Conservation (phyloP, 2,113 vertebrate species). For the Brachyistius frenatus region DNA sequence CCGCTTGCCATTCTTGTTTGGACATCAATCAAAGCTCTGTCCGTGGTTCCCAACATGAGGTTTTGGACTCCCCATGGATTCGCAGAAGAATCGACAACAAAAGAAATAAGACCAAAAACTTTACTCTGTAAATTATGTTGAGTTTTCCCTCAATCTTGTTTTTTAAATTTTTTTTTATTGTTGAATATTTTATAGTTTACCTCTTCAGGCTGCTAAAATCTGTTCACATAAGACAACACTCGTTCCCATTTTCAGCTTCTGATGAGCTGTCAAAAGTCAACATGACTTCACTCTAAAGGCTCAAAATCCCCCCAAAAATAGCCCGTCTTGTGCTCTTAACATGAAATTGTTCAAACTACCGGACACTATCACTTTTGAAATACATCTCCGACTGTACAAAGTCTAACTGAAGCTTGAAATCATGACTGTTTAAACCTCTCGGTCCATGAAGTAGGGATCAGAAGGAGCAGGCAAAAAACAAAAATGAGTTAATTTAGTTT, state of each 20-base stretch:
- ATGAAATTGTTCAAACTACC: not conserved
- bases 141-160: not conserved
- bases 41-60: too few relatives aligned
- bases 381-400: not conserved
- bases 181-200: not conserved
- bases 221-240: not conserved
- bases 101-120: too few relatives aligned
- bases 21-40: too few relatives aligned
- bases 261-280: not conserved
- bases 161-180: not conserved
- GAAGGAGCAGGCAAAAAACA: not conserved
- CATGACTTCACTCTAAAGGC: too few relatives aligned
- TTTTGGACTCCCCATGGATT: too few relatives aligned
- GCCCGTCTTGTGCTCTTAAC: not conserved
- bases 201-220: not conserved
- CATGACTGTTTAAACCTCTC: conserved; percentile 3
- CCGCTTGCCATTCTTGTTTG: too few relatives aligned
- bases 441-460: not conserved
- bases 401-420: not conserved
- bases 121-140: not conserved
- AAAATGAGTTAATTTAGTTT: not conserved
- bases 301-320: not conserved
- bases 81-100: too few relatives aligned
- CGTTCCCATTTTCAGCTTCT: not conserved
- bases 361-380: not conserved